Evolutionary conservation across 2,888 invertebrate species (phyloP).

Genomic region (Clusia tigrina): DNA sequence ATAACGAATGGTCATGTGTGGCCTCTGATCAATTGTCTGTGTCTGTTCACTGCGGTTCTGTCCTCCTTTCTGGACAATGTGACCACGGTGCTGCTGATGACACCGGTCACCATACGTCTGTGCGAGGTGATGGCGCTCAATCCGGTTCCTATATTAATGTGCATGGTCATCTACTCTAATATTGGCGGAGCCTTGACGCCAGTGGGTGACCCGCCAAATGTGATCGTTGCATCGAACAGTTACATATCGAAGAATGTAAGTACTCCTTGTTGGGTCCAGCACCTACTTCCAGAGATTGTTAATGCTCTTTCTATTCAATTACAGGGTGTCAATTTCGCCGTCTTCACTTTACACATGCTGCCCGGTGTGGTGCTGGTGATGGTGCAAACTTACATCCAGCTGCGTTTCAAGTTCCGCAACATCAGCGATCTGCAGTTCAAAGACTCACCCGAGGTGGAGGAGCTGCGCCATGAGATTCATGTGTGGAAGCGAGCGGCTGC

Average conservation of each 20-base stretch:
- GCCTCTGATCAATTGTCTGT: conserved; percentile 77
- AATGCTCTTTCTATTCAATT: conserved; percentile 45
- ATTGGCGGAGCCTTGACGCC: conserved; percentile 91
- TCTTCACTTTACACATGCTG: conserved; percentile 84
- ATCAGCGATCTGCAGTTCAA: conserved; percentile 74
- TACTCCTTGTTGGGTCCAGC: not conserved
- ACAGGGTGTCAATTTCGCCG: conserved; percentile 82
- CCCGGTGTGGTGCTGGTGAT: conserved; percentile 77
- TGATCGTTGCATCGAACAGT: conserved; percentile 64
- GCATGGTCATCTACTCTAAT: conserved; percentile 89
- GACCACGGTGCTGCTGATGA: conserved; percentile 78
- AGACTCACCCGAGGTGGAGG: conserved; percentile 76
- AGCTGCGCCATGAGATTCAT: conserved; percentile 83
- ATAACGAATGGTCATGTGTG: conserved; percentile 76
- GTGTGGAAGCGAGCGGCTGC: conserved; percentile 84
- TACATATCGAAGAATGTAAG: conserved; percentile 63
- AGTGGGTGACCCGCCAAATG: conserved; percentile 86
- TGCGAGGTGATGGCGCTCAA: conserved; percentile 90
- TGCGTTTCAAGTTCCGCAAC: conserved; percentile 78
- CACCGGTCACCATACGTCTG: conserved; percentile 80
- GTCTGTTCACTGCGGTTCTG: conserved; percentile 73
- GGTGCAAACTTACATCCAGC: conserved; percentile 75
- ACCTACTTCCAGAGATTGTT: not conserved
- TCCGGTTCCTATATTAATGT: conserved; percentile 86
- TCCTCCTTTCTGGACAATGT: conserved; percentile 82